phyloP scores from a whole-genome alignment of 2,888 invertebrate species.

The Tuberolachnus salignus region DNA sequence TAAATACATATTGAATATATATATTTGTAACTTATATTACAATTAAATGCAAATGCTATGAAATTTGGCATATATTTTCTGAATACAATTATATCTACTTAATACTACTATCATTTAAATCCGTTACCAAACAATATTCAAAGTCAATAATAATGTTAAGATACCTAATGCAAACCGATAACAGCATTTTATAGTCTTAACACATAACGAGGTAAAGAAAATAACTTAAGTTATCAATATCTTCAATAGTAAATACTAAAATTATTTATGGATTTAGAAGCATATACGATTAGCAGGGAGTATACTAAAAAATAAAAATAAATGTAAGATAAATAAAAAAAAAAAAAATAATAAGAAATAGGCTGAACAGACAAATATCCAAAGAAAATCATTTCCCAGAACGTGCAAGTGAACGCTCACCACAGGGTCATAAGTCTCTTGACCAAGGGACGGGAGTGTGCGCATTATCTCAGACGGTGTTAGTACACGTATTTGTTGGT shows the following conservation, averaged over 20 bases:
- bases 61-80: conserved; percentile 32
- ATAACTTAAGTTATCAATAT: neutral
- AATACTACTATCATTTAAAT: conserved; percentile 12
- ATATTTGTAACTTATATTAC: too few relatives aligned
- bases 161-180: conserved; percentile 26
- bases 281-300: conserved; percentile 45
- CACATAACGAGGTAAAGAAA: conserved; percentile 21
- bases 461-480: conserved; percentile 90
- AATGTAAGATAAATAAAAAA: conserved; percentile 37
- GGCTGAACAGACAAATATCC: conserved; percentile 47
- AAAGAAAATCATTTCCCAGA: conserved; percentile 59
- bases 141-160: conserved; percentile 4
- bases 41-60: too few relatives aligned
- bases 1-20: too few relatives aligned
- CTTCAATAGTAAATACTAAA: conserved; percentile 2
- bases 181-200: conserved; percentile 28
- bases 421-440: conserved; percentile 68
- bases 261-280: conserved; percentile 36
- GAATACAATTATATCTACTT: neutral
- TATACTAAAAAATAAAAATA: conserved; percentile 45
- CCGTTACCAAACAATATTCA: conserved; percentile 6
- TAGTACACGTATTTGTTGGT: conserved; percentile 86
- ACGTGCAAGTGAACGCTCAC: conserved; percentile 58
- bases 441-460: conserved; percentile 83
- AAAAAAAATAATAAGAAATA: conserved; percentile 49